Base-by-base conservation (phyloP, 2,888 invertebrate species). In the Lasioglossum figueresi region DNA sequence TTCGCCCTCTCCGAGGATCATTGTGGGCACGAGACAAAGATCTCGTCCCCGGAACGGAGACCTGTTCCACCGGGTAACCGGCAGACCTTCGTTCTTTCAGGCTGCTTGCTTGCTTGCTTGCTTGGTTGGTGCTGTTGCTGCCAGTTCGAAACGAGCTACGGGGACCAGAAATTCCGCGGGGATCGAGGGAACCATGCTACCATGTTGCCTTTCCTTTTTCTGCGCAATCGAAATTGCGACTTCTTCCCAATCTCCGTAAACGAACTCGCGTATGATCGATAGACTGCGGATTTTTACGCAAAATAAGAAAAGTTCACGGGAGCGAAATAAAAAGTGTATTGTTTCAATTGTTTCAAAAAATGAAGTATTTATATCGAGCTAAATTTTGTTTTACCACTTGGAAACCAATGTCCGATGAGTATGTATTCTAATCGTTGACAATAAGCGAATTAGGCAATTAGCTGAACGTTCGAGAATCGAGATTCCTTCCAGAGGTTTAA, bases 81-180 rank as follows among this genome's bases (percentile, higher is more conserved):
- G 88, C 80, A 87, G 85, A 87, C 87, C 89, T 89, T 89, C 83
- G 82, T 56, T 82, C 83, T 66, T 83, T 72, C 88, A 76, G 77
- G 72, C 83, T 37, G 84, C 66, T 72, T 52, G 52, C 52, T 52
- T 8, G 23, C 52, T 19, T 19, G 48, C 48, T 45, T 27, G 79
- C 63, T 72, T 48, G 48, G 23, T 52, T 23, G 23, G 23, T n/a
- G 52, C 23, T 52, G 52, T 52, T 23, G 23, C 52, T 72, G 84
- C 76, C 76, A 79, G 77, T 48, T 71, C 63, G 68, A 34, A 75
- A 76, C 79, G 59, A 79, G 37, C 27, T 68, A 23, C 68, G 37
- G 68, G 23, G 68, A 68, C 34, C 66, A 34, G 66, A 66, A 66
- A 66, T 66, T 66, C 66, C 66, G 66, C 66, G 66, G 66, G 66